phyloP scores from a whole-genome alignment of 2,888 invertebrate genomes.

The Atrina japonica region DNA sequence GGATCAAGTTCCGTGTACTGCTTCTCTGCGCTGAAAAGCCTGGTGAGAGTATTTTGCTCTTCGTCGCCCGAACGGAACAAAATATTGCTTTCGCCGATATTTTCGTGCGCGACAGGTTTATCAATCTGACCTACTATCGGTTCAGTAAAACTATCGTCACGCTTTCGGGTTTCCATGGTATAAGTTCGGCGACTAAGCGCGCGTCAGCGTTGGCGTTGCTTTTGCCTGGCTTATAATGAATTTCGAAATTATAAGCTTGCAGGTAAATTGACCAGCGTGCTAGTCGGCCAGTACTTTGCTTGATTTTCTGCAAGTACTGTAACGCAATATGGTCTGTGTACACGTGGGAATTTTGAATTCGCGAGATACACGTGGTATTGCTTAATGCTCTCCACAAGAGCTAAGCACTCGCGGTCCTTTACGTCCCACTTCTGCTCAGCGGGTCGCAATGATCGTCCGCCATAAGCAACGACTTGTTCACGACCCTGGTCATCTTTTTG shows the following conservation, averaged over 20 bases:
- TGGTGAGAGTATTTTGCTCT: no score
- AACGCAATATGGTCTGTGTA: conserved; percentile 48
- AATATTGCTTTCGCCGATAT: no score
- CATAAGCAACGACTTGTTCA: conserved; percentile 44
- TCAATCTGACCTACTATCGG: no score
- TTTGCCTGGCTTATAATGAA: conserved; percentile 3
- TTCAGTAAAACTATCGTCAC: no score
- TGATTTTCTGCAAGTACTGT: conserved; percentile 32
- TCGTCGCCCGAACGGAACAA: no score
- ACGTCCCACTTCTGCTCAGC: conserved; percentile 51
- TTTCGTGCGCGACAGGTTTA: no score
- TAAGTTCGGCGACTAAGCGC: background rate
- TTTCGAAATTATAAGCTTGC: conserved; percentile 42
- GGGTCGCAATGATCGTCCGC: conserved; percentile 40
- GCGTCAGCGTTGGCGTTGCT: background rate
- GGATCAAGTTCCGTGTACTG: no score
- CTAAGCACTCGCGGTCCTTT: conserved; percentile 53
- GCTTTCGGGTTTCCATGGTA: no score
- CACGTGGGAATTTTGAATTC: conserved; percentile 37
- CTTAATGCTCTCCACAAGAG: conserved; percentile 51
- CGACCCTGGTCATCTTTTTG: conserved; percentile 8
- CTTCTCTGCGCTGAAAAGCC: no score
- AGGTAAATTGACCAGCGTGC: conserved; percentile 49
- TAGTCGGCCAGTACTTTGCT: conserved; percentile 35
- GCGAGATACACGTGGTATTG: conserved; percentile 45